Conservation (phyloP, 1,140 invertebrate genomes). For the Drosophila nannoptera region DNA sequence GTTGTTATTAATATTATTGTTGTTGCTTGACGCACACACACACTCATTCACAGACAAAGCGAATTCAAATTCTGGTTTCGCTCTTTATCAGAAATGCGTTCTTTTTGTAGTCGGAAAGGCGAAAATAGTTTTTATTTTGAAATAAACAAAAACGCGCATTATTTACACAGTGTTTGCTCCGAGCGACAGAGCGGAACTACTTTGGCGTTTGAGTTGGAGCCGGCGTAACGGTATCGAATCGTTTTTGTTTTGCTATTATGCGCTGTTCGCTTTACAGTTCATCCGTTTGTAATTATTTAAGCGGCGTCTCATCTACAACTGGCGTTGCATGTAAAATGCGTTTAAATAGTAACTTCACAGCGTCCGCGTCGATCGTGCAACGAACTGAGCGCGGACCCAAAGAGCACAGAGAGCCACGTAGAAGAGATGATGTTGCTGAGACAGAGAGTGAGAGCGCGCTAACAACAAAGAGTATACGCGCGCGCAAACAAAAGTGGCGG, state of each 20-base stretch:
- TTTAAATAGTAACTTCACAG: constrained; percentile 42
- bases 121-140: constrained; percentile 76
- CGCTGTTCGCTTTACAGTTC: not conserved
- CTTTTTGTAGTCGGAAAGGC: constrained; percentile 76
- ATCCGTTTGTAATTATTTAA: constrained; percentile 40
- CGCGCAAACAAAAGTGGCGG: constrained; percentile 5
- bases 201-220: constrained; percentile 19
- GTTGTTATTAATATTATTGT: constrained; percentile 10
- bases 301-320: constrained; percentile 53
- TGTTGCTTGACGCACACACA: constrained; percentile 27
- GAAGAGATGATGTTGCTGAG: constrained; percentile 29
- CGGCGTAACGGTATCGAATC: constrained; percentile 23
- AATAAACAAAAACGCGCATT: constrained; percentile 74
- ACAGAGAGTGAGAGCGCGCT: constrained; percentile 14
- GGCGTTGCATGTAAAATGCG: constrained; percentile 56
- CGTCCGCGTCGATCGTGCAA: constrained; percentile 48
- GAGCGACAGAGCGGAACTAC: constrained; percentile 33
- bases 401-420: constrained; percentile 21
- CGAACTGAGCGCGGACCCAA: constrained; percentile 22
- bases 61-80: constrained; percentile 23
- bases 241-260: not conserved
- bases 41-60: constrained; percentile 23
- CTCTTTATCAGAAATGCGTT: constrained; percentile 71
- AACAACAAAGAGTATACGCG: constrained; percentile 7
- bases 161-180: constrained; percentile 53